Evolutionary conservation across 1,140 invertebrate species (phyloP), one percentile per base, ranked within the genome.

Genomic region (Calliphora vicina): DNA sequence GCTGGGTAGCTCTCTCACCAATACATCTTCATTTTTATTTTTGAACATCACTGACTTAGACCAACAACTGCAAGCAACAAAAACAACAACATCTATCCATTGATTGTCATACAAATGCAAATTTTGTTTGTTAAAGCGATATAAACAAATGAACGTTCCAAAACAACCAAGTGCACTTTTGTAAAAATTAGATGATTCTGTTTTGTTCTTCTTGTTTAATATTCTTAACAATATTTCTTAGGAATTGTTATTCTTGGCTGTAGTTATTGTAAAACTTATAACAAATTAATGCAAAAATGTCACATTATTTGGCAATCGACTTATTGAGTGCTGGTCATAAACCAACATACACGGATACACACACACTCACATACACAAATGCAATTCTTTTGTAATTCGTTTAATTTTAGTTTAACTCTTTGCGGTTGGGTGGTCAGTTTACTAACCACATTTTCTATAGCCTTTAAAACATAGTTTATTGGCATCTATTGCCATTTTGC

Each of bases 211-310:
- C 6, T 35, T n/a, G n/a, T n/a, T n/a, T n/a, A n/a, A n/a, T n/a
- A n/a, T n/a, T n/a, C n/a, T n/a, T 17, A 67, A 25, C n/a, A 42
- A 42, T 78, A 78, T 78, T 78, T 78, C 74, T 78, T 43, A 78
- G 74, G 74, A 78, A 78, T 78, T 43, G 35, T 43, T 78, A 29
- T 26, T 76, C 13, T 76, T 35, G 9, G 35, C 4, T 78, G 74
- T 43, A 27, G 35, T 25, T 78, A 4, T 23, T 45, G 35, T 23
- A 43, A 67, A 43, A 78, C 74, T 78, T 45, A 43, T 78, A 78
- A 78, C 74, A 78, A 78, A 78, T 78, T 78, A 78, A 78, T 78
- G 74, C 74, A 78, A 78, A 78, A 78, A 78, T 43, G 74, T 78
- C 74, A 78, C 74, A 78, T 78, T 78, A 78, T 78, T 78, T 78